phyloP scores from a whole-genome alignment of 2,888 invertebrate species.

The Tinea semifulvella region DNA sequence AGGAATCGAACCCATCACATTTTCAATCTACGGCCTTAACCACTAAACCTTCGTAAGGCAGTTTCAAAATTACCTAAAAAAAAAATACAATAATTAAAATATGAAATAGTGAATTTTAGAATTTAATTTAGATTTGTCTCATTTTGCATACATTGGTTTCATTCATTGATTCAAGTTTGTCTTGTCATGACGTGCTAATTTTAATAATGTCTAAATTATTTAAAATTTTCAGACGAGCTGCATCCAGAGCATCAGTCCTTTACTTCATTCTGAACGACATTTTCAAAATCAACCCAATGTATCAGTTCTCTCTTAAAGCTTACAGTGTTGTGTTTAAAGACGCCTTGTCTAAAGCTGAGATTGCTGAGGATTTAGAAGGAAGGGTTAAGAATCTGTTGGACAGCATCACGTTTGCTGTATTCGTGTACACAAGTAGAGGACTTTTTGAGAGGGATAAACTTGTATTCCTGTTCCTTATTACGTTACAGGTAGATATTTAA shows the following conservation, averaged over 20 bases:
- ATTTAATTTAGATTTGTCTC: too few relatives aligned
- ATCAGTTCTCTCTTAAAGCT: slow-evolving; percentile 94
- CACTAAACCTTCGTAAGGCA: too few relatives aligned
- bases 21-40: too few relatives aligned
- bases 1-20: too few relatives aligned
- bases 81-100: too few relatives aligned
- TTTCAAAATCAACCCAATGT: slow-evolving; percentile 92
- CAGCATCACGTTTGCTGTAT: slow-evolving; percentile 87
- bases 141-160: too few relatives aligned
- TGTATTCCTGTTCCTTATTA: slow-evolving; percentile 88
- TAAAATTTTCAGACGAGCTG: slow-evolving; percentile 75
- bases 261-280: slow-evolving; percentile 95
- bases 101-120: too few relatives aligned
- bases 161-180: too few relatives aligned
- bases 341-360: slow-evolving; percentile 76
- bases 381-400: slow-evolving; percentile 84
- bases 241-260: slow-evolving; percentile 85
- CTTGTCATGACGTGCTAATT: too few relatives aligned
- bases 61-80: too few relatives aligned
- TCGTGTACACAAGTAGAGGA: slow-evolving; percentile 87
- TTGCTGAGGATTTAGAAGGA: slow-evolving; percentile 73
- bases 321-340: slow-evolving; percentile 92
- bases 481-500: slow-evolving; percentile 79
- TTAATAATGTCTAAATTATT: too few relatives aligned
- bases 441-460: slow-evolving; percentile 93